Percentiles rank a stretch among this genome's conserved stretches.
Evolutionary conservation across 2,113 vertebrate species (phyloP).

Genomic region (Clarias gariepinus): DNA sequence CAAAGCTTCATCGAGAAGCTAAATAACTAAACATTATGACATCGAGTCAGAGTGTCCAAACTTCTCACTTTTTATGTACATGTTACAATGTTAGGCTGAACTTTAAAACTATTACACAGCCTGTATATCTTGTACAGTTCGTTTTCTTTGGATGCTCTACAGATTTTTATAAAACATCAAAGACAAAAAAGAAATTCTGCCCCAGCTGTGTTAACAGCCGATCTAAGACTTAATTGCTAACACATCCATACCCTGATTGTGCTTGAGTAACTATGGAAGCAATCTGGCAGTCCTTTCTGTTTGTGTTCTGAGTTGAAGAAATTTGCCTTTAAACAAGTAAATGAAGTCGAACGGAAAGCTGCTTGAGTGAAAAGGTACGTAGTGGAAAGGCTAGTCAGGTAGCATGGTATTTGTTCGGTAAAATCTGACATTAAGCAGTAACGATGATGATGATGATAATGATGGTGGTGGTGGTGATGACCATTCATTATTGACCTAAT

Average conservation of each 20-base stretch:
- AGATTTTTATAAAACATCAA: not conserved
- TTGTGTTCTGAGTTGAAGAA: not conserved
- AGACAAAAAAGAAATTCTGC: not conserved
- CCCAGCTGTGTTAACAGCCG: not conserved
- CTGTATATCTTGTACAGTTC: not conserved
- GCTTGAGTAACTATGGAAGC: not conserved
- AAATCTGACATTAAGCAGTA: not conserved
- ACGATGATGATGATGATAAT: not conserved
- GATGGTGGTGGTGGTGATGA: not conserved
- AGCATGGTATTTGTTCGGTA: not conserved
- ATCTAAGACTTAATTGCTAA: not conserved
- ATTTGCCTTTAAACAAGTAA: not conserved
- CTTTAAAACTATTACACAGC: not conserved
- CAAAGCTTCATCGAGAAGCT: not conserved
- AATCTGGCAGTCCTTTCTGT: not conserved
- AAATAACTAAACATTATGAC: too few species aligned
- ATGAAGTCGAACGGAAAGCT: not conserved
- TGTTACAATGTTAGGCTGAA: not conserved
- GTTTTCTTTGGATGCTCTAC: not conserved
- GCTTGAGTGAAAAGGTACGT: not conserved
- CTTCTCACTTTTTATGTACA: not conserved
- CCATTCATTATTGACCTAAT: not conserved
- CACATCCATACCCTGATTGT: not conserved
- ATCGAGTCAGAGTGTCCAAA: too few species aligned
- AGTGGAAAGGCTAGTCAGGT: not conserved